Base-by-base conservation (phyloP, 2,888 invertebrate species). In the Hedya salicella region DNA sequence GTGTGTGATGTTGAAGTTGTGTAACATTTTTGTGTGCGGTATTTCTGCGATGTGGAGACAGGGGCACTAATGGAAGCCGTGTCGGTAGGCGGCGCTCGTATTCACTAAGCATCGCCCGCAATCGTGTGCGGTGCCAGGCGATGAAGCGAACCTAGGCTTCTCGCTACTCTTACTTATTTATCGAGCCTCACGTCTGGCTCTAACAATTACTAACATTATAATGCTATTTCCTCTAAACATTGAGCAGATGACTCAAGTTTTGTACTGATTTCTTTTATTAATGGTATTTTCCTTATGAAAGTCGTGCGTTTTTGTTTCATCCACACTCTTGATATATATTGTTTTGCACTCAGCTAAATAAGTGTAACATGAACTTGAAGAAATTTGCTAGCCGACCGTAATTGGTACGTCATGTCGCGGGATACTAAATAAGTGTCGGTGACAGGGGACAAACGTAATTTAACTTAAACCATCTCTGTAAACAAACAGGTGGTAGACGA, bases 361-460 rank as follows among this genome's bases (percentile, higher is more conserved):
- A 54, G 25, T 25, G 44, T 4, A 44, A 53, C 25, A 3, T 46
- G 53, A 46, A 30, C 62, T 48, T 54, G 49, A 46, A 54, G 60
- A 62, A 62, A 52, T 44, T 56, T 63, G 30, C 54, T 40, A 42
- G 69, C 70, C 73, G 73, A 71, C 69, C 70, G 73, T 72, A 78
- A 76, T 75, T 75, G 74, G 76, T 73, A 74, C 73, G 71, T 74
- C 72, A 75, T 73, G 71, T 70, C 81, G 77, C 77, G 72, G 71
- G 69, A 78, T 77, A 78, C 73, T 78, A 78, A 81, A 77, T 76
- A 78, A 77, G 68, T 73, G 70, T 42, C 62, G 69, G 68, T 75
- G 74, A 75, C 75, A 74, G 70, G 73, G 74, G 72, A 75, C 71
- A 70, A 70, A 70, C 75, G 61, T 75, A 78, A 82, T 80, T 77